Percentiles rank a stretch among this genome's conserved stretches.
These are phyloP conservation scores for Circaetus gallicus DNA, from an alignment of 2,113 vertebrate genomes.

Conservation along the genomic window DNA sequence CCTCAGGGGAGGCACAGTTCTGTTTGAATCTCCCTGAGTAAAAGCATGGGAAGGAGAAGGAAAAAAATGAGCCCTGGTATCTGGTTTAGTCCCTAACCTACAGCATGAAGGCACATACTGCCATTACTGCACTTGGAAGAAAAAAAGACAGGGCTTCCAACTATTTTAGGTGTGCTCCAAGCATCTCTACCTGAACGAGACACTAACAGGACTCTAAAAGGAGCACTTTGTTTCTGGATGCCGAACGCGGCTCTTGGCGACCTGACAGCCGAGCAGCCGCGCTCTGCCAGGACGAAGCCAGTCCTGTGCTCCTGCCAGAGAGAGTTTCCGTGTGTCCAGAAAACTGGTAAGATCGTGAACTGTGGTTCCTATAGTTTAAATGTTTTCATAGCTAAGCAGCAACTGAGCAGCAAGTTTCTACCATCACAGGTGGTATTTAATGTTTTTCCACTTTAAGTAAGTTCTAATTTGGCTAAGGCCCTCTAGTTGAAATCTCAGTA, in stretches of 20 bases:
- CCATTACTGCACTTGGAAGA: not conserved
- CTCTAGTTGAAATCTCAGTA: not conserved
- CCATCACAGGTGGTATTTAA: not conserved
- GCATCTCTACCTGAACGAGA: fast-evolving
- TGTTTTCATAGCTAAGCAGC: not conserved
- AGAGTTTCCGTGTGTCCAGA: not conserved
- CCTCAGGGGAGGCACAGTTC: not conserved
- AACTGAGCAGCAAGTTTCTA: not conserved
- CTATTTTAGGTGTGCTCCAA: not conserved
- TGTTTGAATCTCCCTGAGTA: not conserved
- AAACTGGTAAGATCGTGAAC: not conserved
- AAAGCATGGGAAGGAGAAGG: not conserved
- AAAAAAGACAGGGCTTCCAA: not conserved
- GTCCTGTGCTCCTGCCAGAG: not conserved
- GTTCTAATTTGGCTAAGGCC: not conserved
- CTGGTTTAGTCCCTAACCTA: not conserved
- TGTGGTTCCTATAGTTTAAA: not conserved
- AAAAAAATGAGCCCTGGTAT: fast-evolving
- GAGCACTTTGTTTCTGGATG: not conserved
- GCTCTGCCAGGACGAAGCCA: not conserved
- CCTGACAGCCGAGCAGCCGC: fast-evolving
- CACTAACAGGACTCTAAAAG: not conserved
- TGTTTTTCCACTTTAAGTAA: not conserved
- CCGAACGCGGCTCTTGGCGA: not conserved
- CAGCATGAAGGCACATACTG: not conserved